phyloP scores from a whole-genome alignment of 2,113 vertebrate species.

The Trinectes maculatus region DNA sequence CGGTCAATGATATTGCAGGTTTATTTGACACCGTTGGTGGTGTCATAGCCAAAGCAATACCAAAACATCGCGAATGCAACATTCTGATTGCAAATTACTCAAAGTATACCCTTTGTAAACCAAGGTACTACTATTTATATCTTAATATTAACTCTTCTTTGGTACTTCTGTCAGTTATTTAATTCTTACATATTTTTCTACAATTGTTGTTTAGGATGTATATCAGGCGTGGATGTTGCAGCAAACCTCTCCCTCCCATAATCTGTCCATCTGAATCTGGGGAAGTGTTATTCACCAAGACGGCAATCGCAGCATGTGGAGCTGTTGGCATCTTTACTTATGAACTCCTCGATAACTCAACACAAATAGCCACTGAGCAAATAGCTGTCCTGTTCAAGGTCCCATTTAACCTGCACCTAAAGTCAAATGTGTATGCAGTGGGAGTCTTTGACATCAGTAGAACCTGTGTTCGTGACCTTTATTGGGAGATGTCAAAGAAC shows the following conservation, averaged over 20 bases:
- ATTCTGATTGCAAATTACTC: neutral
- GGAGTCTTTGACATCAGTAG: neutral
- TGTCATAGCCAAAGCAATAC: too few species aligned
- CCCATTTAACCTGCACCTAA: slow-evolving; percentile 4
- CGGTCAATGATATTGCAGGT: too few species aligned
- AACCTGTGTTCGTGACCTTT: slow-evolving; percentile 7
- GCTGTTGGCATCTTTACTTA: slow-evolving; percentile 20
- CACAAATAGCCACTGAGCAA: neutral
- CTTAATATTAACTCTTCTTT: neutral
- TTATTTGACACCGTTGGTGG: too few species aligned
- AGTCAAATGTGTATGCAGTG: slow-evolving; percentile 1
- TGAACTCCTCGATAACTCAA: neutral
- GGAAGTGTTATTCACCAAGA: slow-evolving; percentile 3
- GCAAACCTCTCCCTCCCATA: neutral
- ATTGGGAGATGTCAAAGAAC: slow-evolving; percentile 1
- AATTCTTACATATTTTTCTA: too few species aligned
- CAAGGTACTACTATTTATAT: slow-evolving; percentile 16
- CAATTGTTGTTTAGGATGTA: slow-evolving; percentile 2
- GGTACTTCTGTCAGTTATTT: too few species aligned
- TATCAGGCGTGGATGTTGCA: neutral
- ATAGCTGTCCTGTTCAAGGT: slow-evolving; percentile 18
- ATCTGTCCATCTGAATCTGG: neutral
- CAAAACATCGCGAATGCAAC: slow-evolving; percentile 2
- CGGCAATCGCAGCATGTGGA: neutral
- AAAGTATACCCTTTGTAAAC: neutral